Base-by-base conservation (phyloP, 2,113 vertebrate species). In the Sisor rabdophorus region DNA sequence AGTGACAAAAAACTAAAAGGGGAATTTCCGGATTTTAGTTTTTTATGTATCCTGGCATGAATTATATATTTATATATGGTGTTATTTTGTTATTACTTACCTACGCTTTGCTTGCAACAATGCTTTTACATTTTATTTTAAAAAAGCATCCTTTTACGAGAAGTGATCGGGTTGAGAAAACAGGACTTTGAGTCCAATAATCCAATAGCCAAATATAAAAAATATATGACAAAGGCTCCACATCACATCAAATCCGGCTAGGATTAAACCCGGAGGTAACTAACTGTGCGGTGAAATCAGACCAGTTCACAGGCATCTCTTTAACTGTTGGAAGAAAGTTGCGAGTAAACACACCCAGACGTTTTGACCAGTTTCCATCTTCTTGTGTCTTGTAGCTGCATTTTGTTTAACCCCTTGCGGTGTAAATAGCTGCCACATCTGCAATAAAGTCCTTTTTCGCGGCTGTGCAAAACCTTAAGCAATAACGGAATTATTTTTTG, bases 331-430 rank as follows among this genome's bases (percentile, higher is more conserved):
- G 7, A 40, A 53, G 30, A 61, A 28, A 64, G 69, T 44, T 48
- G 69, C 11, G 26, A 10, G 28, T 32, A 55, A 47, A 54, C 36
- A 64, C 44, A 12, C 60, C 76, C 76, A 61, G 54, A 24, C 28
- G 40, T 63, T 48, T 24, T n/a, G 19, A 69, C 22, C 8, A 75
- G n/a, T 54, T 75, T 55, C 24, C 54, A 16, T 60, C 63, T 55
- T 15, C 13, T 55, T 7, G 24, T 26, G n/a, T 70, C 56, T 71
- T 24, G 20, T 1, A 24, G 67, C 54, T 26, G 7, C 19, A 9
- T n/a, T 50, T n/a, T n/a, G 19, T 74, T 61, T 50, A 50, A 50
- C 19, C 24, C 22, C 32, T 19, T 15, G 4, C 15, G 24, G 2
- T 48, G 24, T 20, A 1, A 40, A 61, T 8, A 24, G 44, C 10